Base-by-base conservation (phyloP, 2,888 invertebrate species). In the Lasioglossum villosulum region DNA sequence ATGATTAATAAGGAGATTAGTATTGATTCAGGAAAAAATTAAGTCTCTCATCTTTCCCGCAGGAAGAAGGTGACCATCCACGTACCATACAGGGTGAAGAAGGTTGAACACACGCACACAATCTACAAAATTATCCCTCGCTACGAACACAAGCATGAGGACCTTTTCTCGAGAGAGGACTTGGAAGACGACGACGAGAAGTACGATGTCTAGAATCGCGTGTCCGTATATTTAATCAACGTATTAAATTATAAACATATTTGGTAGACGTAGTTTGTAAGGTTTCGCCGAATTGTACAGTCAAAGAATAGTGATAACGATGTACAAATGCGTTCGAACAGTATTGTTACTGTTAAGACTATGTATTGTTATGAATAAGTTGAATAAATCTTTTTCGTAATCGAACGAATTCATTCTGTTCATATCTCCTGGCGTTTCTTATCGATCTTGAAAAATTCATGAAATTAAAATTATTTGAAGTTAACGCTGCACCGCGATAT, bases 101-200 rank as follows among this genome's bases (percentile, higher is more conserved):
- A 96, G 90, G 96, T 97, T 86, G 97, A 97, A 90, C 97, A 97
- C 93, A 97, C 97, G 0, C 97, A 97, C 93, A 97, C 97, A 0
- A 96, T 97, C n/a, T 97, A 96, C 95, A 97, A 97, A 93, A 96
- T 97, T 0, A 95, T 97, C 63, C 96, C 97, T 73, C 96, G 96
- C 86, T 95, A 96, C 87, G 84, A 90, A 16, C 68, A 68, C 68
- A 88, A 91, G 87, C 95, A 96, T 90, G 68, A 83, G 30, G 83
- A 91, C n/a, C 83, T 90, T 23, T n/a, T 23, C 39, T 88, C 30
- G 34, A 66, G 34, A 34, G 66, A 91, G 10, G 85, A 88, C 12
- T 19, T 56, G 0, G 82, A 86, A 3, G 88, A 88, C 4, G 84
- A 88, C 14, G 88, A 45, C 5, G 45, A 87, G 1, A 82, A 85